Percentiles rank a stretch among this genome's conserved stretches.
These are phyloP conservation scores for Artibeus lituratus DNA, from an alignment of 2,797 vertebrate species.

Conservation along the genomic window DNA sequence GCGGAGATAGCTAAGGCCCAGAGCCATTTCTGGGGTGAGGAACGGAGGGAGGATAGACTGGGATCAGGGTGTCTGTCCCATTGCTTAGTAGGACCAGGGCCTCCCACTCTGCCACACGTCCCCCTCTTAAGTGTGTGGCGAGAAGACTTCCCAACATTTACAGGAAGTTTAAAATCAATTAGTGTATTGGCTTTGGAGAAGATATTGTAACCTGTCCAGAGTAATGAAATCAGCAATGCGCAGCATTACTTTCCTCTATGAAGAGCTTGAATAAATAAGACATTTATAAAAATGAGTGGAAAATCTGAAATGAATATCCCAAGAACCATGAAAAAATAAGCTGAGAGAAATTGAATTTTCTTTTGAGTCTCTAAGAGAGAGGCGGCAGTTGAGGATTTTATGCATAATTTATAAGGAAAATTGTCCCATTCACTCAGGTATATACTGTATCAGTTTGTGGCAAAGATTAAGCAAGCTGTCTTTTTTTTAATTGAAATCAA, in stretches of 20 bases:
- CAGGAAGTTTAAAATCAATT: slow-evolving; percentile 84
- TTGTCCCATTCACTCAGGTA: slow-evolving; percentile 84
- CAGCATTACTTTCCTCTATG: slow-evolving; percentile 80
- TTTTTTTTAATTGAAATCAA: slow-evolving; percentile 86
- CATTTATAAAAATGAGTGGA: slow-evolving; percentile 83
- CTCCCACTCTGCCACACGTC: not conserved
- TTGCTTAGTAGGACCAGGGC: not conserved
- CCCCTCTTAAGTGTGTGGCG: not conserved
- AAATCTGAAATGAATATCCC: slow-evolving; percentile 85
- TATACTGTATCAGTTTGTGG: slow-evolving; percentile 81
- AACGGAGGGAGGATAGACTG: not conserved
- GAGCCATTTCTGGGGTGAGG: not conserved
- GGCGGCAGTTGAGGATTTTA: slow-evolving; percentile 76
- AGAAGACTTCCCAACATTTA: slow-evolving; percentile 70
- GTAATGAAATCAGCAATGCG: slow-evolving; percentile 85
- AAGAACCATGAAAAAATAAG: slow-evolving; percentile 82
- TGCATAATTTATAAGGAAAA: slow-evolving; percentile 87
- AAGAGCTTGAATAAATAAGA: slow-evolving; percentile 86
- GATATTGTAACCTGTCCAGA: slow-evolving; percentile 81
- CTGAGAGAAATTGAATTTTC: slow-evolving; percentile 84
- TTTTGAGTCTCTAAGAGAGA: slow-evolving; percentile 76
- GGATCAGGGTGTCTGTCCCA: not conserved
- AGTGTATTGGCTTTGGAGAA: slow-evolving; percentile 78
- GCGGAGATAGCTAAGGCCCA: not conserved
- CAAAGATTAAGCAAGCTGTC: slow-evolving; percentile 84